Evolutionary conservation across 2,113 vertebrate species (phyloP), one percentile per base, ranked within the genome.

Genomic region (Plectropomus leopardus): DNA sequence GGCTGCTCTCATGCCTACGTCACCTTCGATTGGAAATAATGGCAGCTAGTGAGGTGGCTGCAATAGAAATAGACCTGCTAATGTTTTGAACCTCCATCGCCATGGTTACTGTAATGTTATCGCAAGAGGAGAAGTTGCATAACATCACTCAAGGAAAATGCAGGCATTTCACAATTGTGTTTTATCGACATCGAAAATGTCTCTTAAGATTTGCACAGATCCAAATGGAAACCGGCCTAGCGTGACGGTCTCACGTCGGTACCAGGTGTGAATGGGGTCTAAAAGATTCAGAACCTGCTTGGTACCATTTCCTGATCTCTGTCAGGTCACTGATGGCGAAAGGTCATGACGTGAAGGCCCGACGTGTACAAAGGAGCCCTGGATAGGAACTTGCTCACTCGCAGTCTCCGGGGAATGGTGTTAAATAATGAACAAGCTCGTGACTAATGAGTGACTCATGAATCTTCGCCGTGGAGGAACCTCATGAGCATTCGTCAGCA

Each of bases 381-480:
- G 63, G 23, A 57, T 57, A 21, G 61, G 44, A 80, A 72, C 76
- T 16, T 15, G 76, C 66, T 64, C 44, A 76, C 73, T 57, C 82
- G 70, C 19, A 60, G 47, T 67, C 61, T 1, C 47, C 13, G 50
- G 47, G 78, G 73, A 72, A 73, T 11, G 50, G 70, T 54, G 61
- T 76, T 87, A 61, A 84, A 85, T 88, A 86, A 89, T 78, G 80
- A 84, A 84, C 42, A 6, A 80, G 66, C 72, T n/a, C 3, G 58
- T 88, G 86, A 86, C 84, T 85, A 86, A 89, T 82, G 86, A 86
- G 77, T 79, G 83, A 88, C 85, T 90, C 83, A 66, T 90, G 78
- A 90, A 90, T 88, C 75, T 87, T 85, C 42, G 23, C 65, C 70
- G 40, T n/a, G 44, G 50, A 76, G 69, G 69, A 72, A 34, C 32